Conservation (phyloP, 2,797 vertebrate species). For the Eulemur mongoz region DNA sequence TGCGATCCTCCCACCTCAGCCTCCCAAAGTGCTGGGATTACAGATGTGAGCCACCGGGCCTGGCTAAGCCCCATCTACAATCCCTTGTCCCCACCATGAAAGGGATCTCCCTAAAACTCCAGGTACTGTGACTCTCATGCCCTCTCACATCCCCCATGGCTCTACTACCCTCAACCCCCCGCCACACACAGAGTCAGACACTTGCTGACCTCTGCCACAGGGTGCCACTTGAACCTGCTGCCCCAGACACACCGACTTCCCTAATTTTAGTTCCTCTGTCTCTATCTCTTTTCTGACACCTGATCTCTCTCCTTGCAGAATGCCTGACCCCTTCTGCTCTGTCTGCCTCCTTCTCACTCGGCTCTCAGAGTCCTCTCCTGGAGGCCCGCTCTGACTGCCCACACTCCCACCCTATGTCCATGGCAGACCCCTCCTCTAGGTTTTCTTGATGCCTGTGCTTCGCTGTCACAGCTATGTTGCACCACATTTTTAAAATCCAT, state of each 20-base stretch:
- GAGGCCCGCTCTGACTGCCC: background rate
- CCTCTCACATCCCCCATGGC: background rate
- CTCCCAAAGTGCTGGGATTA: background rate
- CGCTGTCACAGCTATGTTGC: background rate
- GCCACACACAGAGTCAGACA: no score
- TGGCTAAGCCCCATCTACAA: background rate
- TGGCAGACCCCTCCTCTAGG: background rate
- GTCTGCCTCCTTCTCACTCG: rapidly evolving
- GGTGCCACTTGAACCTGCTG: background rate
- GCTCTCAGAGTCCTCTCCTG: background rate
- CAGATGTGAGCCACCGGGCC: background rate
- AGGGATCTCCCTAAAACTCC: background rate
- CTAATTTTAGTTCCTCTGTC: background rate
- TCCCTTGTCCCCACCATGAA: background rate
- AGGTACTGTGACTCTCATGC: background rate
- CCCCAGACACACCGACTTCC: background rate
- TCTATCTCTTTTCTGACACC: background rate
- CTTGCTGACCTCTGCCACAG: background rate
- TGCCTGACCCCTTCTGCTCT: background rate
- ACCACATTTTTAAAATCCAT: background rate
- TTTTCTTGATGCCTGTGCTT: background rate
- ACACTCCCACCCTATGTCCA: no score
- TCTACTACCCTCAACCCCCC: background rate
- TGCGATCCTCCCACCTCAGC: background rate
- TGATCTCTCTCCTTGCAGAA: background rate